Conservation (phyloP, 2,113 vertebrate genomes). For the Dendrocopos noguchii region DNA sequence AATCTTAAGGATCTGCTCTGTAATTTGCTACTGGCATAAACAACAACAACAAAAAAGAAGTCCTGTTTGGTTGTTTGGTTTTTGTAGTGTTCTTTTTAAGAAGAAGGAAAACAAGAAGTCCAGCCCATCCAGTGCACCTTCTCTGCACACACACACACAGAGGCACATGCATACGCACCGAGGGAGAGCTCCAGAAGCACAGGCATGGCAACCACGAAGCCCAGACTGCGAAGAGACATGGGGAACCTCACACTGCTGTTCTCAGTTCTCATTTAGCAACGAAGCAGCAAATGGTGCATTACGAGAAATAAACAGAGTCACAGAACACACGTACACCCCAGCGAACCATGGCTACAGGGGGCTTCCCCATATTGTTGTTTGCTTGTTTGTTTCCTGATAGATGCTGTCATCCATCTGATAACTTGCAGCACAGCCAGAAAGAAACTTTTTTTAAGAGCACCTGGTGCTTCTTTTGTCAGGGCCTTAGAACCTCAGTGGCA, state of each 20-base stretch:
- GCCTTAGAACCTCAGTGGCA: constrained; percentile 35
- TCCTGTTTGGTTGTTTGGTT: constrained; percentile 29
- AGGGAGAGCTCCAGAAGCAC: constrained; percentile 1
- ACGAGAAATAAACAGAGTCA: constrained; percentile 45
- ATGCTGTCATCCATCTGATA: constrained; percentile 6
- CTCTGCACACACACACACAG: constrained; percentile 24
- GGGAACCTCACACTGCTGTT: background rate
- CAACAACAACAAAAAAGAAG: constrained; percentile 29
- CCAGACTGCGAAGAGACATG: background rate
- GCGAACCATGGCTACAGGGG: constrained; percentile 19
- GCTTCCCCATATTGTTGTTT: constrained; percentile 9
- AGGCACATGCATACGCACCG: background rate
- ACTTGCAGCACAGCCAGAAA: no score
- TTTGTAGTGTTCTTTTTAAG: background rate
- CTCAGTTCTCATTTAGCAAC: constrained; percentile 20
- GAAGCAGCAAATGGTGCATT: constrained; percentile 34
- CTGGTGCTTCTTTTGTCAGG: constrained; percentile 34
- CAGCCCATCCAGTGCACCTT: constrained; percentile 26
- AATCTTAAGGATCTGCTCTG: constrained; percentile 42
- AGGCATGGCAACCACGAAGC: constrained; percentile 41
- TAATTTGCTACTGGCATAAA: constrained; percentile 56
- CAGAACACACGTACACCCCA: constrained; percentile 53
- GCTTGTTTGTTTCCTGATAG: constrained; percentile 17
- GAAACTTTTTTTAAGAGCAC: background rate
- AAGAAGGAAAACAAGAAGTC: constrained; percentile 19